phyloP scores from a whole-genome alignment of 1,140 invertebrate genomes.

The Dendroctonus valens region DNA sequence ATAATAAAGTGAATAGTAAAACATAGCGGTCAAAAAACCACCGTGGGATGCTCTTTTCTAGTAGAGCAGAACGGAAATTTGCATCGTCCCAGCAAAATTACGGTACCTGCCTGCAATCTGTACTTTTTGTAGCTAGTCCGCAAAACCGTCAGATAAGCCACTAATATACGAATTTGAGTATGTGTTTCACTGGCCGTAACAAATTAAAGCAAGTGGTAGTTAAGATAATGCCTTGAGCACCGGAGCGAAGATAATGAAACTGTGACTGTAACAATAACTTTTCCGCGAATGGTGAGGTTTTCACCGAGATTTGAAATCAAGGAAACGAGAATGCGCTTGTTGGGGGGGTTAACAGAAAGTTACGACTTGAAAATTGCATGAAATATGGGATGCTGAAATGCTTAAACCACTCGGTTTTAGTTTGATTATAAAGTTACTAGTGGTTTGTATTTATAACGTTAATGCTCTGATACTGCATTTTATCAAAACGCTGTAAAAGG shows the following conservation, averaged over 20 bases:
- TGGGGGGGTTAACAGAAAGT: too few species aligned
- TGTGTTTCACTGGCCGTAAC: slow-evolving; percentile 28
- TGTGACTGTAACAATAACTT: slow-evolving; percentile 20
- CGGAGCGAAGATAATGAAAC: slow-evolving; percentile 30
- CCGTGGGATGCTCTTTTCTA: too few species aligned
- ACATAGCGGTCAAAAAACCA: too few species aligned
- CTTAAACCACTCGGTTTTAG: too few species aligned
- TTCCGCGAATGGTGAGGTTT: slow-evolving; percentile 26
- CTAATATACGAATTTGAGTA: slow-evolving; percentile 33
- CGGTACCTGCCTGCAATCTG: slow-evolving; percentile 1
- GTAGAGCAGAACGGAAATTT: not conserved
- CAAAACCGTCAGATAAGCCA: slow-evolving; percentile 27
- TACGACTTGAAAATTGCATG: too few species aligned
- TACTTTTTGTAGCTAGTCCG: slow-evolving; percentile 14
- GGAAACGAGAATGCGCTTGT: not conserved
- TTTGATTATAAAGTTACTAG: too few species aligned
- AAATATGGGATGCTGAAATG: too few species aligned
- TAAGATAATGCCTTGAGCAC: slow-evolving; percentile 28
- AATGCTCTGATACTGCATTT: too few species aligned
- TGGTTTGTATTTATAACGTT: too few species aligned
- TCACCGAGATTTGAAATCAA: slow-evolving; percentile 26
- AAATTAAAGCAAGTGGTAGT: slow-evolving; percentile 31
- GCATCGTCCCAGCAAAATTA: not conserved
- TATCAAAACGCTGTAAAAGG: too few species aligned
- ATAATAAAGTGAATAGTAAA: too few species aligned